These are phyloP conservation scores for Eupithecia pulchellata DNA, from an alignment of 2,888 invertebrate species.

Conservation along the genomic window DNA sequence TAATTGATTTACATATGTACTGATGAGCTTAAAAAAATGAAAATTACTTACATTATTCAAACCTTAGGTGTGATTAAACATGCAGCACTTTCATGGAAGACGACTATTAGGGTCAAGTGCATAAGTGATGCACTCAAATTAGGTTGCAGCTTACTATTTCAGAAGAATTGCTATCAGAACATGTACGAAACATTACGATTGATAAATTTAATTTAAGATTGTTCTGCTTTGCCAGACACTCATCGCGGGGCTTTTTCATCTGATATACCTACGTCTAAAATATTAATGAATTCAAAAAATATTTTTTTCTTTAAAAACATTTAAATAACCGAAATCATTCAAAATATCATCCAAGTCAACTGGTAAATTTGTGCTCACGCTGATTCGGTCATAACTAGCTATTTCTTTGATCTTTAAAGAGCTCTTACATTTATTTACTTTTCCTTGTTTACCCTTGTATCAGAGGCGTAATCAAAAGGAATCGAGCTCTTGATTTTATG, in stretches of 20 bases:
- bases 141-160: not conserved
- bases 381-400: slow-evolving; percentile 25
- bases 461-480: slow-evolving; percentile 41
- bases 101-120: not conserved
- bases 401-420: slow-evolving; percentile 33
- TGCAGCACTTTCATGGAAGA: not conserved
- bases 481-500: slow-evolving; percentile 4
- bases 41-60: no score
- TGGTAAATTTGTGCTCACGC: not conserved
- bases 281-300: no score
- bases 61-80: not conserved
- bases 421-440: slow-evolving; percentile 41
- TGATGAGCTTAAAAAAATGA: no score
- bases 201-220: not conserved
- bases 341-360: no score
- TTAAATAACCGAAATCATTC: not conserved
- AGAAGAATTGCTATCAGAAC: not conserved
- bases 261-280: no score
- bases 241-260: no score
- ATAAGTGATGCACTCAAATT: not conserved
- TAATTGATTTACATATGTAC: no score
- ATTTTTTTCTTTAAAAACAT: not conserved
- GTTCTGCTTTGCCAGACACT: not conserved
- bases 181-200: not conserved
- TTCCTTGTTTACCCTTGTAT: slow-evolving; percentile 42